Evolutionary conservation across 2,113 vertebrate genomes (phyloP).

Genomic region (Anas platyrhynchos): DNA sequence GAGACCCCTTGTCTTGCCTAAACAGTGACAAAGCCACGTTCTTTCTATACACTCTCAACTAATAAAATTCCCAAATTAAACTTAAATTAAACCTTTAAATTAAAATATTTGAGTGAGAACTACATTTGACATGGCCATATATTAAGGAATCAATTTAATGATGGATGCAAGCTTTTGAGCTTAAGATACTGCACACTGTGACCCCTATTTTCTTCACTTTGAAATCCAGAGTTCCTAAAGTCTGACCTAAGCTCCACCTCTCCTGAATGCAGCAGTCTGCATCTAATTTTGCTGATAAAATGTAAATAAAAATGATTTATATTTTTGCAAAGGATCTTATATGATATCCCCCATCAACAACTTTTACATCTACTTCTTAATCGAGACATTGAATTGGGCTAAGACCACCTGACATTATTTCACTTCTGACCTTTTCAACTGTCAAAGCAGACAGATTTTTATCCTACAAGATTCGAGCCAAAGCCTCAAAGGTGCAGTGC

Average conservation of each 20-base stretch:
- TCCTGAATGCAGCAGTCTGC: background rate
- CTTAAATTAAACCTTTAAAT: slow-evolving; percentile 10
- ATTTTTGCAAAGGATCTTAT: background rate
- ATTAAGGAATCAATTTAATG: slow-evolving; percentile 8
- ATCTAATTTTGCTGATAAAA: slow-evolving; percentile 1
- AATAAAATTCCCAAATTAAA: slow-evolving; percentile 18
- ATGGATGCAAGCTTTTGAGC: background rate
- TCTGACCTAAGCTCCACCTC: background rate
- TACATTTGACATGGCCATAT: background rate
- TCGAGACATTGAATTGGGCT: slow-evolving; percentile 64
- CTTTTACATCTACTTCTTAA: slow-evolving; percentile 67
- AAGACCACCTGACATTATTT: slow-evolving; percentile 72
- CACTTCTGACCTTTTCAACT: slow-evolving; percentile 79
- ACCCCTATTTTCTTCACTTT: background rate
- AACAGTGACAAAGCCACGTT: background rate
- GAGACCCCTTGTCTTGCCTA: background rate
- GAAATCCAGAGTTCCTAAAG: background rate
- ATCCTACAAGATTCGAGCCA: slow-evolving; percentile 72
- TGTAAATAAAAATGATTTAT: slow-evolving; percentile 16
- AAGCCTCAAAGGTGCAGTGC: slow-evolving; percentile 77
- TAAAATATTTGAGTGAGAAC: background rate
- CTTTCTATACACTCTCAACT: background rate
- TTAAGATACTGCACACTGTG: fast-evolving
- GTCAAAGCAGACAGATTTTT: slow-evolving; percentile 81
- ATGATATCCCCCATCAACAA: slow-evolving; percentile 22